Base-by-base conservation (phyloP, 2,888 invertebrate species). In the Amiota communis region DNA sequence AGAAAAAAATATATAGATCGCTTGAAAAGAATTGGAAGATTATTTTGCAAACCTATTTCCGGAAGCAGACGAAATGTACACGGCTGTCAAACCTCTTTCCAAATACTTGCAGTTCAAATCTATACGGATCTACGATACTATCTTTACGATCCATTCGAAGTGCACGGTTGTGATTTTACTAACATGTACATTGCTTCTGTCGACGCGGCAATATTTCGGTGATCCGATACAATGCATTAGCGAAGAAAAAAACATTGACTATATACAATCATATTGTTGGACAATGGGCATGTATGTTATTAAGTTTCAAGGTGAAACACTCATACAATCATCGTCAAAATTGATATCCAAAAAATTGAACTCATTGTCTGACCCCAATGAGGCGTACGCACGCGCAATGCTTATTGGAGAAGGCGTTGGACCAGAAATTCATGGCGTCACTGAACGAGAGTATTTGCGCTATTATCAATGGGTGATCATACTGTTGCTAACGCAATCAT, bases 171-270 rank as follows among this genome's bases (percentile, higher is more conserved):
- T 94, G 71, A 92, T 96, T 83, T 89, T 96, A 75, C 90, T 95
- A 61, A 92, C 93, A 68, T 95, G 94, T 88, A 94, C 94, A 1
- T 90, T 96, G 80, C 88, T 96, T 80, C 92, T 96, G 70, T 94
- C 95, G 63, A 93, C 95, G 4, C 94, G 95, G 82, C 95, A 96
- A 87, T 96, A 95, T 89, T 95, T 96, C 83, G 96, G 96, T 0
- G 95, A 96, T 82, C 96, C 96, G 0, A 96, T 97, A 69, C 93
- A 94, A 83, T 96, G 96, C 88, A 91, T 93, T 86, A 91, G 91
- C 48, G 91, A 91, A 72, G 89, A 90, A 17, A 91, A 91, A 67
- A 84, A 93, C 71, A 92, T 91, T 75, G 93, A 93, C 65, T 92
- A 93, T 13, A 91, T 95, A 23, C 93, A 95, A 82, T 93, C 93